Evolutionary conservation across 2,113 vertebrate genomes (phyloP).

Genomic region (Lichenostomus cassidix): DNA sequence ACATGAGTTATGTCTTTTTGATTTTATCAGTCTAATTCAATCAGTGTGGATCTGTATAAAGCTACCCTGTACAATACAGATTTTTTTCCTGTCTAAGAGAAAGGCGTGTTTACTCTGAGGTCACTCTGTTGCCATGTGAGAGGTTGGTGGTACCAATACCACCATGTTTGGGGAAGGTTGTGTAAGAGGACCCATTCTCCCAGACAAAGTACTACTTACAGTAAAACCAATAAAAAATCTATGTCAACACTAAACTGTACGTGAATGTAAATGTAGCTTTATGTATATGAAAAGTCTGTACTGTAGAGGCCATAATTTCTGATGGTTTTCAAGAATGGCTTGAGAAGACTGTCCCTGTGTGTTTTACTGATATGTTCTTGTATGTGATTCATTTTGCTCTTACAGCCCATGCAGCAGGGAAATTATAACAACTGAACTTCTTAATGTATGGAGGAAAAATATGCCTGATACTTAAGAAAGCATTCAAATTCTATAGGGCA

Average conservation of each 20-base stretch:
- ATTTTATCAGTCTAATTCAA: slow-evolving; percentile 47
- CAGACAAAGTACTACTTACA: neutral
- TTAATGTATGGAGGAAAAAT: neutral
- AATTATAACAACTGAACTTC: neutral
- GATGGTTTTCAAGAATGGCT: neutral
- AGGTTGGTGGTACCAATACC: neutral
- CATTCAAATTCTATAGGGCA: neutral
- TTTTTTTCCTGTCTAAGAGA: neutral
- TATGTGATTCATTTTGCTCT: neutral
- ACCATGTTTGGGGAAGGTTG: neutral
- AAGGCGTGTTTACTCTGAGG: neutral
- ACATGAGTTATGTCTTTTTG: neutral
- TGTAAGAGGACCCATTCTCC: neutral
- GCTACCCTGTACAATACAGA: neutral
- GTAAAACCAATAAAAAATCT: neutral
- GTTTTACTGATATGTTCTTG: neutral
- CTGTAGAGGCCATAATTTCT: neutral
- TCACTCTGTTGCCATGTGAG: neutral
- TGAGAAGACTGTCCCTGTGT: neutral
- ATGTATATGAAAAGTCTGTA: neutral
- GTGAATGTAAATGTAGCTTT: neutral
- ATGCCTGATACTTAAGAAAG: neutral
- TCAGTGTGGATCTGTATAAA: neutral
- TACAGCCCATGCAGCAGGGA: neutral
- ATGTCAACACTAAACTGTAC: neutral